phyloP scores from a whole-genome alignment of 2,113 vertebrate species.

The Mastomys coucha region DNA sequence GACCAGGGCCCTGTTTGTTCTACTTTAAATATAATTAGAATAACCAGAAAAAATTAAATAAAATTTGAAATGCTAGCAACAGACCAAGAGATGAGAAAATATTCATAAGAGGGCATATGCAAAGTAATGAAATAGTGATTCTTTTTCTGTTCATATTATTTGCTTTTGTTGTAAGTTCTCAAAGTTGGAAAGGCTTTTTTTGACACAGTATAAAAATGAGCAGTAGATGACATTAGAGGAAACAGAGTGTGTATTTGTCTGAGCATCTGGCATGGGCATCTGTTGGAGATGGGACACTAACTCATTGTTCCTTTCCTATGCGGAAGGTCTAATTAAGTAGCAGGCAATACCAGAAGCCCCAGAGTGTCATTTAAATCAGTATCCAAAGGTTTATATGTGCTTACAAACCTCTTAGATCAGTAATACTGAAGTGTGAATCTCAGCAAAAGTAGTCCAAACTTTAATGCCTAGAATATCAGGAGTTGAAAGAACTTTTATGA shows the following conservation, averaged over 20 bases:
- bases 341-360: slow-evolving; percentile 64
- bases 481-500: slow-evolving; percentile 48
- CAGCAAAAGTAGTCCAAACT: slow-evolving; percentile 71
- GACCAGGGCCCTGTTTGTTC: background rate
- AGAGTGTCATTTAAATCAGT: slow-evolving; percentile 67
- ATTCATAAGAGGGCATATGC: background rate
- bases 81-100: background rate
- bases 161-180: slow-evolving; percentile 44
- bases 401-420: slow-evolving; percentile 72
- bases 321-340: slow-evolving; percentile 78
- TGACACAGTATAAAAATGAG: slow-evolving; percentile 65
- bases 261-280: slow-evolving; percentile 75
- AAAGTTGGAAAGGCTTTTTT: slow-evolving; percentile 26
- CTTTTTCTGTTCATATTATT: slow-evolving; percentile 10
- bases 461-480: slow-evolving; percentile 58
- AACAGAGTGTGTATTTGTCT: slow-evolving; percentile 61
- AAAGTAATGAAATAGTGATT: slow-evolving; percentile 4
- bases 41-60: background rate
- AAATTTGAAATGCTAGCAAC: background rate
- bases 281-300: slow-evolving; percentile 67
- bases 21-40: background rate
- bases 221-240: slow-evolving; percentile 59
- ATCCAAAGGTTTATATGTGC: slow-evolving; percentile 69
- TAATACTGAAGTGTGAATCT: slow-evolving; percentile 71
- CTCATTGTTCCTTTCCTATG: slow-evolving; percentile 67